Conservation (phyloP, 1,140 invertebrate genomes). For the Triops longicaudatus region DNA sequence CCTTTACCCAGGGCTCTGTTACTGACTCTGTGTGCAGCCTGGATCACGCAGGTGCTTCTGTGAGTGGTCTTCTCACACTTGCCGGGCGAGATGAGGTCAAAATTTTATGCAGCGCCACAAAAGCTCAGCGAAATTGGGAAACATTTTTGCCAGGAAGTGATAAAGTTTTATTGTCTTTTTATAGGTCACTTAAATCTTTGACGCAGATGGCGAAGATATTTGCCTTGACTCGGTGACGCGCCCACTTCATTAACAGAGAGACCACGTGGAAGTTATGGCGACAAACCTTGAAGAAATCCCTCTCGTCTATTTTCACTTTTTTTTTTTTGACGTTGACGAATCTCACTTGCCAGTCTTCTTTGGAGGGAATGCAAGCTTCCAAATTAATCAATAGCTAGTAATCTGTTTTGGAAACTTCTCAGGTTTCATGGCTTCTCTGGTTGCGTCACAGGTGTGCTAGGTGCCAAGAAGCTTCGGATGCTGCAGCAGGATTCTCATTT, state of each 20-base stretch:
- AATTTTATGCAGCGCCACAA: background rate
- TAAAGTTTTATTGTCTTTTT: slow-evolving; percentile 16
- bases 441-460: background rate
- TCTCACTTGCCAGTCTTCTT: background rate
- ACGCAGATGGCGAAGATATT: slow-evolving; percentile 8
- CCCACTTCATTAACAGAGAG: slow-evolving; percentile 15
- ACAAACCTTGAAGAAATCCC: background rate
- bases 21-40: background rate
- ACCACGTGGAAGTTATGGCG: slow-evolving; percentile 10
- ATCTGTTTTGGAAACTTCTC: background rate
- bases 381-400: slow-evolving; percentile 2
- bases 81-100: background rate
- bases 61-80: background rate
- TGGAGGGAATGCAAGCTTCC: background rate
- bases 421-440: background rate
- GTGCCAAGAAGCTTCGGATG: background rate
- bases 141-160: background rate
- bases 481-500: background rate
- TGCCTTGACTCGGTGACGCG: background rate
- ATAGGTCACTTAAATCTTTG: background rate
- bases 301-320: background rate
- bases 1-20: background rate
- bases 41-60: background rate
- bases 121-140: background rate
- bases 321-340: slow-evolving; percentile 2